Conservation (phyloP, 1,140 invertebrate genomes). For the Himalopsyche phryganea region DNA sequence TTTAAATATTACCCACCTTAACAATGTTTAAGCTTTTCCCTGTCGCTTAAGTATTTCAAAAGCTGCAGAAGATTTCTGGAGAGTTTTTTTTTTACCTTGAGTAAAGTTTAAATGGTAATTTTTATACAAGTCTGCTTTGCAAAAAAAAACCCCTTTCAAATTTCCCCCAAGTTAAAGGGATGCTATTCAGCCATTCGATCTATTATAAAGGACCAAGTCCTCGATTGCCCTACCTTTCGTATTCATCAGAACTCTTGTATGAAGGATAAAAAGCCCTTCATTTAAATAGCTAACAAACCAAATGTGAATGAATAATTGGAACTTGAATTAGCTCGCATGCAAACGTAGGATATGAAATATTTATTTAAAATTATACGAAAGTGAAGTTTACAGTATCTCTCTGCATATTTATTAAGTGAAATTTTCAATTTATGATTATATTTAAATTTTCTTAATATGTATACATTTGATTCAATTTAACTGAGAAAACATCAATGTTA, state of each 20-base stretch:
- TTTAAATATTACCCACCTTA: no score
- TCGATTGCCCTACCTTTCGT: slow-evolving; percentile 14
- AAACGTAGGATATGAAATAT: no score
- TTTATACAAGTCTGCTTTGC: slow-evolving; percentile 5
- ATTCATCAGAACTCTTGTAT: slow-evolving; percentile 11
- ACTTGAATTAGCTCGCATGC: no score
- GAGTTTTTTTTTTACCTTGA: slow-evolving; percentile 17
- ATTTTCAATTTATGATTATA: no score
- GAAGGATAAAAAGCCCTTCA: slow-evolving; percentile 3
- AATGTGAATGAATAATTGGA: not conserved
- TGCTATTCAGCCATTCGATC: slow-evolving; percentile 24
- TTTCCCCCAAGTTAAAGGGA: not conserved
- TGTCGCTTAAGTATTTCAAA: slow-evolving; percentile 4
- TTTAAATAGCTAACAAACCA: slow-evolving; percentile 6
- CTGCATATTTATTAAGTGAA: no score
- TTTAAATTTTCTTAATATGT: no score
- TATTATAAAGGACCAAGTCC: slow-evolving; percentile 12
- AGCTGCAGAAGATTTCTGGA: not conserved
- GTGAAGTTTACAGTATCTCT: no score
- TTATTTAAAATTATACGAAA: no score
- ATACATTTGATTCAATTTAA: no score
- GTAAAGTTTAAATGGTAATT: slow-evolving; percentile 15
- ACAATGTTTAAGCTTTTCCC: no score
- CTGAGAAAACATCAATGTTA: no score
- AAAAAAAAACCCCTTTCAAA: slow-evolving; percentile 12